Base-by-base conservation (phyloP, 2,888 invertebrate genomes). In the Rutpela maculata region DNA sequence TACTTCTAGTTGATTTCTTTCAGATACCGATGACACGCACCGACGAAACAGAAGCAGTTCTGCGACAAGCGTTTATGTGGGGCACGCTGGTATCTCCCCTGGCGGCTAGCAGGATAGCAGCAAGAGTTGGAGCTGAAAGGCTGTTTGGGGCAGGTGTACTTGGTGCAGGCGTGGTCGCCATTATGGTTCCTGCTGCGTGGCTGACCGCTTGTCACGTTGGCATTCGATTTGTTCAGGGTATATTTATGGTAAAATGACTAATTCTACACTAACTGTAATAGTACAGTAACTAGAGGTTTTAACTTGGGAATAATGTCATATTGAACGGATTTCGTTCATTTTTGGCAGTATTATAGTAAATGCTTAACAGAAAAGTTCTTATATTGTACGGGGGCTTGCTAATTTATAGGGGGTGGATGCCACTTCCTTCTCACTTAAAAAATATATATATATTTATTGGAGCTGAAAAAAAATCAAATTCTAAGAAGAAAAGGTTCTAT, bases 31-130 rank as follows among this genome's bases (percentile, higher is more conserved):
- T 92, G 87, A 91, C 92, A 0, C 90, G 90, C 81, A 92, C 91
- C 11, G 92, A 92, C 82, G 88, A 91, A 78, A 90, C 91, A 1
- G 92, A 92, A 83, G 91, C 92, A 0, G 91, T 91, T 56, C 88
- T 92, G 85, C 88, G 92, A 18, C 92, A 92, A 81, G 91, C 92
- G 6, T 92, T 91, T 82, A 89, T 92, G 84, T 92, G 92, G 92
- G 92, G 92, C 17, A 92, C 92, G 74, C 87, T 92, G 0, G 90
- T 92, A 11, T 92, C 92, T 0, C 92, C 92, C 2, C 84, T 92
- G 43, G 91, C 91, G 0, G 92, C 92, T 1, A 92, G 92, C 82
- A 87, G 92, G 74, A 91, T 92, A 38, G 92, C 92, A 83, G 92
- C 91, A 19, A 87, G 91, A 75, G 91, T 92, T 1, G 92, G 92